phyloP scores from a whole-genome alignment of 1,140 invertebrate species.

The Adelges cooleyi region DNA sequence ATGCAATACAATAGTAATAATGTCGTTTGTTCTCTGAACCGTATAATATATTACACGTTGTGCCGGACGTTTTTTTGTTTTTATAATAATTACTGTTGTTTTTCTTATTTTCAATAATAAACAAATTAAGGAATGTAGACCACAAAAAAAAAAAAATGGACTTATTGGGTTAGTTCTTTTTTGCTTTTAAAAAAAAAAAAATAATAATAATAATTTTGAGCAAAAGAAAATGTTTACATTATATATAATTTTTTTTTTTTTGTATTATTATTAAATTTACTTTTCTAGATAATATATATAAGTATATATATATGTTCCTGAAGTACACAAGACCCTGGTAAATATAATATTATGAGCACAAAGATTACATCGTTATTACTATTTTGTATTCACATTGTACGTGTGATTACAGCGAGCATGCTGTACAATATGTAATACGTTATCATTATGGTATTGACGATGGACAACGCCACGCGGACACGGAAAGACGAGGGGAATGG shows the following conservation, averaged over 20 bases:
- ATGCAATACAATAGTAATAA: slow-evolving; percentile 2
- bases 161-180: slow-evolving; percentile 1
- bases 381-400: not conserved
- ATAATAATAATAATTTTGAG: slow-evolving; percentile 15
- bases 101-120: slow-evolving; percentile 18
- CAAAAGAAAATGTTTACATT: slow-evolving; percentile 5
- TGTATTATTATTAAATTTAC: not conserved
- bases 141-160: slow-evolving; percentile 4
- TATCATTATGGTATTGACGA: no score
- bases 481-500: not conserved
- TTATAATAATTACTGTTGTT: no score
- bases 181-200: slow-evolving; percentile 11
- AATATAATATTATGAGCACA: slow-evolving; percentile 26
- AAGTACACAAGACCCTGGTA: slow-evolving; percentile 24
- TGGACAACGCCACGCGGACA: not conserved
- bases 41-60: not conserved
- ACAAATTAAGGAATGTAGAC: slow-evolving; percentile 27
- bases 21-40: not conserved
- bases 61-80: not conserved
- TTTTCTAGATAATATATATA: no score
- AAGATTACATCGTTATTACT: not conserved
- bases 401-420: no score
- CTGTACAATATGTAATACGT: no score
- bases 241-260: not conserved
- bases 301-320: slow-evolving; percentile 11